A percentile compares a stretch with the other conserved stretches of the same genome.
Conservation (phyloP, 1,140 invertebrate species). For the Euglossa dilemma region DNA sequence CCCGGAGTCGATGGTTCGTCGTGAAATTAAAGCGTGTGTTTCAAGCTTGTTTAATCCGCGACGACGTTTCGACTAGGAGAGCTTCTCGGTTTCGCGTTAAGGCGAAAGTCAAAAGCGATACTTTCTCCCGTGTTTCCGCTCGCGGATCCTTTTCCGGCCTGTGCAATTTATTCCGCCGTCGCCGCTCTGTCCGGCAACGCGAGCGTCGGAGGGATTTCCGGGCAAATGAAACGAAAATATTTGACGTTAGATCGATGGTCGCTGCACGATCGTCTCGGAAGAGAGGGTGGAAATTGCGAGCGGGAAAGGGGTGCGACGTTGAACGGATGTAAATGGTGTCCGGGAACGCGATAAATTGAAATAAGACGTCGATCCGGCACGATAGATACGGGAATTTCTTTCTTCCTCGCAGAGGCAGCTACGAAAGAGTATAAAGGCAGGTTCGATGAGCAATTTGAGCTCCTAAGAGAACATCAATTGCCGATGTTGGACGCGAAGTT, state of each 20-base stretch:
- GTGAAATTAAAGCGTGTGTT: neutral
- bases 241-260: neutral
- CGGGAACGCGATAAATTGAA: neutral
- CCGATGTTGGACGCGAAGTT: no score
- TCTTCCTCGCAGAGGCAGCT: neutral
- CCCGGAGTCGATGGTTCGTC: neutral
- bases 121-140: no score
- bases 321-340: neutral
- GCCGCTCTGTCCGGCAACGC: neutral
- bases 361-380: neutral
- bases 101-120: neutral
- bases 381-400: neutral
- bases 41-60: conserved; percentile 19
- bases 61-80: neutral
- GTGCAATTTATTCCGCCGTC: neutral
- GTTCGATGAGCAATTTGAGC: neutral
- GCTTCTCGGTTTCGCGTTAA: neutral
- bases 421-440: neutral
- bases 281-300: neutral
- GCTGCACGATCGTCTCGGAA: neutral
- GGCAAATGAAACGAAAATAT: conserved; percentile 20
- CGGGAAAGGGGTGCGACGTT: neutral
- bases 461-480: no score
- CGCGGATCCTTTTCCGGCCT: no score
- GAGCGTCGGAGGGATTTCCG: neutral